Evolutionary conservation across 92 coral and sea anemone genomes (phyloP).

Genomic region (Porites cylindrica): DNA sequence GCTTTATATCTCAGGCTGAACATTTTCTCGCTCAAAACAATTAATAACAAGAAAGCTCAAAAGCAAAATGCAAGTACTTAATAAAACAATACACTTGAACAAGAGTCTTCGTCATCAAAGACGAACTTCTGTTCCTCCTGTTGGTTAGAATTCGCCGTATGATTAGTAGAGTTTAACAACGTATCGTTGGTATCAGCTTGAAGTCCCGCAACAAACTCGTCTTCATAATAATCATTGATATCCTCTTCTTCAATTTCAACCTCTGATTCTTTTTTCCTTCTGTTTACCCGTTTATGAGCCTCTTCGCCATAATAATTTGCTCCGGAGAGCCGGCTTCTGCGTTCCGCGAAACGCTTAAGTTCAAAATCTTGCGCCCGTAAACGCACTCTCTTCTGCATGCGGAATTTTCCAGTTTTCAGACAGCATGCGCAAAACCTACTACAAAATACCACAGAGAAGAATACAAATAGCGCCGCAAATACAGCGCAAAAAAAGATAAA

Average conservation of each 20-base stretch:
- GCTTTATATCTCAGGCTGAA: too few species aligned
- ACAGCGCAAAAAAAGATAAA: conserved; percentile 56
- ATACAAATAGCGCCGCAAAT: conserved; percentile 69
- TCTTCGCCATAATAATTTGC: conserved; percentile 72
- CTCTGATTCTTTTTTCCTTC: not conserved
- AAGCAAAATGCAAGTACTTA: conserved; percentile 6
- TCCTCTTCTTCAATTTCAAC: conserved; percentile 47
- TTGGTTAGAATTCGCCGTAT: conserved; percentile 17
- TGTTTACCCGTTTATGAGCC: conserved; percentile 1
- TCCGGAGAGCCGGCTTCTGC: not conserved
- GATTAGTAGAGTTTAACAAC: conserved; percentile 20
- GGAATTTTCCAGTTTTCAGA: conserved; percentile 18
- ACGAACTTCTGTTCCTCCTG: conserved; percentile 49
- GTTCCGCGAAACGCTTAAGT: conserved; percentile 18
- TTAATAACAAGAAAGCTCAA: too few species aligned
- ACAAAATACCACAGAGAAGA: conserved; percentile 58
- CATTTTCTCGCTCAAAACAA: too few species aligned
- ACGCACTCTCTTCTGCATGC: conserved; percentile 21
- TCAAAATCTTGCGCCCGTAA: conserved; percentile 21
- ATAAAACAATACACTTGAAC: conserved; percentile 67
- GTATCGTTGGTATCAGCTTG: conserved; percentile 8
- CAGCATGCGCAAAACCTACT: conserved; percentile 52
- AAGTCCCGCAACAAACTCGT: conserved; percentile 4
- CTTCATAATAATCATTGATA: conserved; percentile 45
- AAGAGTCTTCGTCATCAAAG: conserved; percentile 70